phyloP scores from a whole-genome alignment of 1,140 invertebrate species.

The Trissolcus basalis region DNA sequence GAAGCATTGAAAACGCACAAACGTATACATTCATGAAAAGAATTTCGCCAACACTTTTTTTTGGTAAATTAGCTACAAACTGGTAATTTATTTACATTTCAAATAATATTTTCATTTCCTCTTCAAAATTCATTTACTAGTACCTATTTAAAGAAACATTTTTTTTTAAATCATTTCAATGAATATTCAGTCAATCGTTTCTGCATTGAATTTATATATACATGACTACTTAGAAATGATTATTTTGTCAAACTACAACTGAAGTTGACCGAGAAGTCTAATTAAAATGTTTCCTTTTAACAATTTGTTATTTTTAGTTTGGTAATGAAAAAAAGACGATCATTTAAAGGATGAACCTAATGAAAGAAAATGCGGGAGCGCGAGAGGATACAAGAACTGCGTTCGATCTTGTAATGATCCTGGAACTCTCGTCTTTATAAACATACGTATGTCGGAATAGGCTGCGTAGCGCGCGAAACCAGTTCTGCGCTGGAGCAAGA shows the following conservation, averaged over 20 bases:
- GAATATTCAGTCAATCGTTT: no score
- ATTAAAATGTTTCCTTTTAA: slow-evolving; percentile 18
- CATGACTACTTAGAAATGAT: no score
- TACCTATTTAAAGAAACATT: no score
- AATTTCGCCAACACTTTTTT: not conserved
- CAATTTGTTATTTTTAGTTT: no score
- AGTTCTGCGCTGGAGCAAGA: slow-evolving; percentile 37
- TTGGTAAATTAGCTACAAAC: no score
- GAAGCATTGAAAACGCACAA: slow-evolving; percentile 23
- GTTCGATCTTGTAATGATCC: slow-evolving; percentile 57
- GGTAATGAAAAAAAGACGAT: slow-evolving; percentile 13
- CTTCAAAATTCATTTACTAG: no score
- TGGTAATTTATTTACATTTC: no score
- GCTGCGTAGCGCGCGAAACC: slow-evolving; percentile 53
- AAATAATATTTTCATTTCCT: no score
- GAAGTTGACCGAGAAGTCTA: no score
- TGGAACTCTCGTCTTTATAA: slow-evolving; percentile 53
- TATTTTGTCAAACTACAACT: no score
- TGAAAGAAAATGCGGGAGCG: slow-evolving; percentile 54
- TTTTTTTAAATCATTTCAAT: no score
- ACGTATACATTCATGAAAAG: not conserved
- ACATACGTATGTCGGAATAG: slow-evolving; percentile 49
- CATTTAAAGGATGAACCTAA: slow-evolving; percentile 36
- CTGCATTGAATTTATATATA: no score
- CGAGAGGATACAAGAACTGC: slow-evolving; percentile 43